Base-by-base conservation (phyloP, 2,888 invertebrate genomes). In the Melolontha melolontha region DNA sequence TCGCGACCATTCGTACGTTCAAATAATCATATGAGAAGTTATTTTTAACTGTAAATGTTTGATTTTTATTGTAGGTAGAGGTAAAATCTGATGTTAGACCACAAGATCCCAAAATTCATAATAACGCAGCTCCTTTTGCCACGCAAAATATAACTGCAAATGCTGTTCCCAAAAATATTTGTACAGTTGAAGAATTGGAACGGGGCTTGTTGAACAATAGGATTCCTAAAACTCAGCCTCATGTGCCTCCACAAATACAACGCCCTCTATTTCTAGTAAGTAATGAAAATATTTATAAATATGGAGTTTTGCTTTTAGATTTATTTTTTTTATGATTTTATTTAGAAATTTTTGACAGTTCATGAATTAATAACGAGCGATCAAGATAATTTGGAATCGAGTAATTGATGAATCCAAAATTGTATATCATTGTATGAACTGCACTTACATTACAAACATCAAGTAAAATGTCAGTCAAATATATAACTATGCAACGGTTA, bases 101-200 rank as follows among this genome's bases (percentile, higher is more conserved):
- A 7, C 57, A 39, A 5, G 41, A 42, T 16, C 16, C n/a, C 6
- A 42, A 57, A 41, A 22, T 14, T 14, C 16, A 8, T 39, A 14
- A 14, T 39, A 44, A 16, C 29, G 6, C 7, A 11, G 39, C 22
- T 49, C 41, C 66, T 14, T 40, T 50, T 14, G 17, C 4, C 5
- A 54, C 14, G 10, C 54, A 40, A 40, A 54, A 54, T 40, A 4
- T 12, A 14, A 55, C 54, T 12, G 12, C 51, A 39, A 54, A 54
- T 34, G 64, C 57, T 40, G 68, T 73, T 51, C 81, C 83, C 64
- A 88, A 88, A 79, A 91, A 90, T 83, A 89, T 90, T 47, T 88
- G 90, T 79, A 91, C 91, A 0, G 90, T 92, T 7, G 91, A 92
- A 77, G 92, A 92, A 79, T 74, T 92, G 76, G 92, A 92, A 78